phyloP scores from a whole-genome alignment of 2,797 vertebrate species.

The Syngnathus acus region DNA sequence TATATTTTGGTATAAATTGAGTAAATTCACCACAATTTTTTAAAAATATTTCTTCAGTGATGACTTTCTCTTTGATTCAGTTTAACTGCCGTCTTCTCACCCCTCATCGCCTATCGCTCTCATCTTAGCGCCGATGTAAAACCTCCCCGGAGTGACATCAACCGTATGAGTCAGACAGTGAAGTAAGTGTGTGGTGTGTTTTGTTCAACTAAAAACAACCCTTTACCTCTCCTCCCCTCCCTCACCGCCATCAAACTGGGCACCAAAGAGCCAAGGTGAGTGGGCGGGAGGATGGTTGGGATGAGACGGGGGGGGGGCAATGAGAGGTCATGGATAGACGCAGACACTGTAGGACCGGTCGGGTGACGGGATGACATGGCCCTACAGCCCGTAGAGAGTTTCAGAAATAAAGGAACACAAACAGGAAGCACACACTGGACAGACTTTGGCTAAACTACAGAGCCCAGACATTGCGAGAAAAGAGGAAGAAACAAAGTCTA shows the following conservation, averaged over 20 bases:
- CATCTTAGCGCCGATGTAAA: not conserved
- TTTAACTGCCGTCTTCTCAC: conserved; percentile 14
- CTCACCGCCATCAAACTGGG: conserved; percentile 41
- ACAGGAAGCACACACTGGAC: conserved; percentile 65
- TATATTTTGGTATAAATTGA: no score
- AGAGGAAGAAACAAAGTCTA: conserved; percentile 54
- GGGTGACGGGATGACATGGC: conserved; percentile 42
- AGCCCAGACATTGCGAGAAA: conserved; percentile 74
- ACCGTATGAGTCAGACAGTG: conserved; percentile 11
- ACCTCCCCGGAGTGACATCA: not conserved
- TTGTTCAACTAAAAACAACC: conserved; percentile 26
- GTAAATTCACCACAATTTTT: no score
- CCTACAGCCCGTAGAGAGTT: conserved; percentile 46
- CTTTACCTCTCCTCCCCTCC: conserved; percentile 45
- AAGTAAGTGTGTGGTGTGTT: conserved; percentile 48
- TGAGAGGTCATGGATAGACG: conserved; percentile 37
- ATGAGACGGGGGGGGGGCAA: conserved; percentile 13
- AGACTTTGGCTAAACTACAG: conserved; percentile 78
- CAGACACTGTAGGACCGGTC: conserved; percentile 17
- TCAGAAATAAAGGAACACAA: conserved; percentile 38
- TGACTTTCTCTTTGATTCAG: not conserved
- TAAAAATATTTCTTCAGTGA: no score
- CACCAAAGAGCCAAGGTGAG: conserved; percentile 64
- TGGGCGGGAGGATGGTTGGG: conserved; percentile 44
- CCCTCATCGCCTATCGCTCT: not conserved